Base-by-base conservation (phyloP, 2,113 vertebrate genomes). In the Callithrix jacchus region DNA sequence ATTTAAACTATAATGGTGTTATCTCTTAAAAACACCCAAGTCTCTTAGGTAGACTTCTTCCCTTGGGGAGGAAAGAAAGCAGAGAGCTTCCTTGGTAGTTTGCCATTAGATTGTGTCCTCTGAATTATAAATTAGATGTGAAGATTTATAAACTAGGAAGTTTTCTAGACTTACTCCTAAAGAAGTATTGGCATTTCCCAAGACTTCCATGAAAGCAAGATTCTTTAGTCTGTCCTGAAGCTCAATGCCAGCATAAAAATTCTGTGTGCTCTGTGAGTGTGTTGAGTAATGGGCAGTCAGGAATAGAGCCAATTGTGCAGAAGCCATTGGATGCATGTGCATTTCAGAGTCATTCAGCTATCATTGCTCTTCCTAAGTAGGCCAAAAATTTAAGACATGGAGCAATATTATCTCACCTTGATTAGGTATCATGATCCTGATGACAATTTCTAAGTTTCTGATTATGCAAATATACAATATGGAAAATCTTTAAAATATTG, bases 41-140 rank as follows among this genome's bases (percentile, higher is more conserved):
- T 93, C 58, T 95, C 81, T 74, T 73, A 84, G 68, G 84, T 93
- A 70, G 85, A 86, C 5, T 35, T 95, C 77, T 52, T 95, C 81
- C 77, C 66, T 4, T 61, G 52, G 93, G 89, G 56, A 56, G 12
- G 14, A 12, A 47, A 35, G 11, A 85, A 86, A 73, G 27, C 93
- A 70, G 27, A 85, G 45, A 70, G 23, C 54, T 77, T 70, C 23
- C 42, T 92, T 47, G 61, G 54, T 80, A 82, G 68, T 35, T 96
- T 87, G 23, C 90, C 94, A 79, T 93, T 96, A 80, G 79, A 47
- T 37, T 71, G 2, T 89, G 47, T 68, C 74, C 74, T 87, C 49
- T 89, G 40, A 40, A 68, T 42, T 85, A 94, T 90, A 96, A 98
- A 97, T 97, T 89, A 97, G 88, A 97, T 94, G 80, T 92, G 79